phyloP scores from a whole-genome alignment of 2,113 vertebrate species.

The Mesoclemmys tuberculata region DNA sequence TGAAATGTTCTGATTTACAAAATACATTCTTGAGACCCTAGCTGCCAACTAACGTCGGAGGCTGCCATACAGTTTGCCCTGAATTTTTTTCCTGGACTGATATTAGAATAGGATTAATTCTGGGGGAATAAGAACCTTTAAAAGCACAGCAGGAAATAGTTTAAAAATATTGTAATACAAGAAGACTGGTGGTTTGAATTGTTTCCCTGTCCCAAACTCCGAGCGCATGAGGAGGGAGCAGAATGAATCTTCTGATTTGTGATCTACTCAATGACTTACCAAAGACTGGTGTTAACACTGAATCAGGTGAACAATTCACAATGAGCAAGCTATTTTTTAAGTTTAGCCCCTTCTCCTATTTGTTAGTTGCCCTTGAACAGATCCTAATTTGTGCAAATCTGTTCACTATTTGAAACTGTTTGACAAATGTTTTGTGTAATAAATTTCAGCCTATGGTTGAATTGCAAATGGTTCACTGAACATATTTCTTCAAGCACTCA shows the following conservation, averaged over 20 bases:
- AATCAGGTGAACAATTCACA: neutral
- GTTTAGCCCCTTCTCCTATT: neutral
- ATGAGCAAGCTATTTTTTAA: neutral
- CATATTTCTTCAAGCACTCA: neutral
- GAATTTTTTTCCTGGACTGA: neutral
- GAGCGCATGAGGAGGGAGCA: neutral
- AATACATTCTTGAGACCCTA: neutral
- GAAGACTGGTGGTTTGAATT: neutral
- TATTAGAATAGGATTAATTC: neutral
- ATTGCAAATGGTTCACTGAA: neutral
- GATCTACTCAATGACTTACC: neutral
- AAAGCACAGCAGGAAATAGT: neutral
- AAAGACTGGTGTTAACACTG: neutral
- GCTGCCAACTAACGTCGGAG: fast-evolving
- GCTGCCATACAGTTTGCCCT: neutral
- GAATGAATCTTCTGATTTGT: neutral
- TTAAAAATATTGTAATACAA: neutral
- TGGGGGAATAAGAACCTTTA: neutral
- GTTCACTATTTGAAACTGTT: neutral
- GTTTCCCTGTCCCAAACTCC: neutral
- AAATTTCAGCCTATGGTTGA: no score
- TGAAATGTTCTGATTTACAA: neutral
- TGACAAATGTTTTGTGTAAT: neutral
- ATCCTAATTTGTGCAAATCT: neutral
- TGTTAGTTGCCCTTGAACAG: neutral